These are phyloP conservation scores for Lacanobia wlatinum DNA, from an alignment of 2,888 invertebrate species.

Conservation along the genomic window DNA sequence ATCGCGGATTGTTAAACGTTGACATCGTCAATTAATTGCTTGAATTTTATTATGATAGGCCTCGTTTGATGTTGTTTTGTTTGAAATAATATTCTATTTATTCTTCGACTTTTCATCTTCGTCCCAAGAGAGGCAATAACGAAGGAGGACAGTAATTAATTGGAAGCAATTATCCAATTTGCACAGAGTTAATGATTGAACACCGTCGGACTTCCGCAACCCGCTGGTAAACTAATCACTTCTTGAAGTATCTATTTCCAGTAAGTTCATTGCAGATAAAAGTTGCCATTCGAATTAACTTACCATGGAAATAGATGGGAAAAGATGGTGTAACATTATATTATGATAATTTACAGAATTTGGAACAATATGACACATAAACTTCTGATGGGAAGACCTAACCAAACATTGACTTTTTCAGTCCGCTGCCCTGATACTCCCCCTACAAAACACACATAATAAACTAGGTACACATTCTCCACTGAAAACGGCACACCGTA, in stretches of 20 bases:
- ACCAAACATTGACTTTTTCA: slow-evolving; percentile 6
- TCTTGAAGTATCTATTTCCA: slow-evolving; percentile 10
- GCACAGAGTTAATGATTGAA: slow-evolving; percentile 22
- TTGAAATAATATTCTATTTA: slow-evolving; percentile 32
- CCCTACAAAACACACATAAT: slow-evolving; percentile 7
- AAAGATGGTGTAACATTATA: neutral
- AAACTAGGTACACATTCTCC: slow-evolving; percentile 12
- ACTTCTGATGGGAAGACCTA: neutral
- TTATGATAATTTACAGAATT: too few species aligned
- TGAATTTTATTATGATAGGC: slow-evolving; percentile 25
- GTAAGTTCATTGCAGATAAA: neutral
- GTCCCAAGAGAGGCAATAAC: slow-evolving; percentile 17
- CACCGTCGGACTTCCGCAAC: slow-evolving; percentile 12
- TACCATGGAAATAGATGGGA: neutral
- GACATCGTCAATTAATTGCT: slow-evolving; percentile 55
- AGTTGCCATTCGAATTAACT: neutral
- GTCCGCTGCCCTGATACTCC: neutral
- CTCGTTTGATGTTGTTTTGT: slow-evolving; percentile 55
- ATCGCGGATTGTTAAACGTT: slow-evolving; percentile 41
- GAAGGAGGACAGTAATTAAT: slow-evolving; percentile 23
- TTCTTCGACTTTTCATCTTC: slow-evolving; percentile 36
- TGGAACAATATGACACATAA: neutral
- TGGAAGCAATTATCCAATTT: slow-evolving; percentile 43
- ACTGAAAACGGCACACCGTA: slow-evolving; percentile 22
- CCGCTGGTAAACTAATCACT: slow-evolving; percentile 10